phyloP scores from a whole-genome alignment of 2,888 invertebrate genomes.

The Capitulum mitella region DNA sequence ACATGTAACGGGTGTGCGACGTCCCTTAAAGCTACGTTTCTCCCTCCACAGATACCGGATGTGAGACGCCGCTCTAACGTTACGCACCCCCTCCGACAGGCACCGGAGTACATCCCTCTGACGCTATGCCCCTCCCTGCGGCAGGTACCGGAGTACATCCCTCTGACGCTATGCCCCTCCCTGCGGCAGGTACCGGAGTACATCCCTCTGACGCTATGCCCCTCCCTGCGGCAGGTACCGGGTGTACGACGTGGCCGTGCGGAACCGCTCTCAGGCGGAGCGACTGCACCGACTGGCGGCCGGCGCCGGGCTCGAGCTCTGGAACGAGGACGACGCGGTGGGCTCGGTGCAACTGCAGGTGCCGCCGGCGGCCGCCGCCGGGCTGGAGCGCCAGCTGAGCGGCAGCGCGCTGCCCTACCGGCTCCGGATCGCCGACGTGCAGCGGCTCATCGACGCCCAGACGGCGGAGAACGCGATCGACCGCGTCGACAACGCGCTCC shows the following conservation, averaged over 20 bases:
- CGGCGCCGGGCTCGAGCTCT: background rate
- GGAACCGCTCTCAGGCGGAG: background rate
- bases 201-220: no score
- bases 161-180: no score
- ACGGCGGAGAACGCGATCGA: background rate
- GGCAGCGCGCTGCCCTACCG: background rate
- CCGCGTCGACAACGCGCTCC: background rate
- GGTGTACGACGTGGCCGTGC: constrained; percentile 18
- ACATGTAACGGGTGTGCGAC: no score
- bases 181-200: no score
- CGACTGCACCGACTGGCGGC: background rate
- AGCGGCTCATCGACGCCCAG: constrained; percentile 14
- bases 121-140: no score
- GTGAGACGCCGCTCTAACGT: no score
- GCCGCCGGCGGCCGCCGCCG: background rate
- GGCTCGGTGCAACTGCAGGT: background rate
- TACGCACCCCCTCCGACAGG: no score
- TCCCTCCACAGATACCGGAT: no score
- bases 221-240: constrained; percentile 22
- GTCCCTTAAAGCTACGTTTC: no score
- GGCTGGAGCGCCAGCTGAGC: background rate
- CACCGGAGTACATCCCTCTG: no score
- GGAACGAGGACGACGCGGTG: background rate
- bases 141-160: no score
- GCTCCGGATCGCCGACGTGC: constrained; percentile 2